phyloP scores from a whole-genome alignment of 1,140 invertebrate genomes.

The Dryas iulia region DNA sequence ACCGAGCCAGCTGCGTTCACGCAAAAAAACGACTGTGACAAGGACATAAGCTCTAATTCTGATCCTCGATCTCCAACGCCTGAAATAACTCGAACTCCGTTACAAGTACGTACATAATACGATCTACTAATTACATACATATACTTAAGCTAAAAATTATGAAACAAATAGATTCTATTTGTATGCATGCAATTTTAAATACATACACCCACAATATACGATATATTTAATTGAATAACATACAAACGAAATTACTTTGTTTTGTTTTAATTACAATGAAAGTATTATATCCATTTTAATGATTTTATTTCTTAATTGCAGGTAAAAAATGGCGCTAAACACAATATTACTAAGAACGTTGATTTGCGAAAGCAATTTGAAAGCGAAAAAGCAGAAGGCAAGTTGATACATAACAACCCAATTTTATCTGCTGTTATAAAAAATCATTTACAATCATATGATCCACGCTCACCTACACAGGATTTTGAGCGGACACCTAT shows the following conservation, averaged over 20 bases:
- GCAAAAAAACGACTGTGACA: conserved; percentile 55
- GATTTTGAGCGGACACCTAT: conserved; percentile 74
- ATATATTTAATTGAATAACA: no score
- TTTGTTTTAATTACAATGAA: background rate
- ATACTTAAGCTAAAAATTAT: background rate
- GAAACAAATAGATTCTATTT: no score
- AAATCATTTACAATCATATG: conserved; percentile 72
- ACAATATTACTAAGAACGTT: conserved; percentile 73
- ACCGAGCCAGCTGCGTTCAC: conserved; percentile 46
- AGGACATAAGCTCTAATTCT: conserved; percentile 51
- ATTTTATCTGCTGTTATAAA: conserved; percentile 73
- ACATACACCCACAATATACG: no score
- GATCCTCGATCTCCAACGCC: conserved; percentile 75
- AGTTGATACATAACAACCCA: conserved; percentile 70
- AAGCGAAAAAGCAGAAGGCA: conserved; percentile 56
- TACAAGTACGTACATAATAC: conserved; percentile 55
- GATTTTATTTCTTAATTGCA: conserved; percentile 34
- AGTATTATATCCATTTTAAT: background rate
- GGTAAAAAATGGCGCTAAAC: conserved; percentile 62
- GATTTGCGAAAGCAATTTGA: conserved; percentile 72
- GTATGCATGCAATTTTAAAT: no score
- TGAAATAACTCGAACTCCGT: conserved; percentile 68
- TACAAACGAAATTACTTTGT: no score
- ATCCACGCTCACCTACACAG: conserved; percentile 69
- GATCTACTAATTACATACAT: background rate